Evolutionary conservation across 2,113 vertebrate genomes (phyloP).

Genomic region (Eupsittula cactorum): DNA sequence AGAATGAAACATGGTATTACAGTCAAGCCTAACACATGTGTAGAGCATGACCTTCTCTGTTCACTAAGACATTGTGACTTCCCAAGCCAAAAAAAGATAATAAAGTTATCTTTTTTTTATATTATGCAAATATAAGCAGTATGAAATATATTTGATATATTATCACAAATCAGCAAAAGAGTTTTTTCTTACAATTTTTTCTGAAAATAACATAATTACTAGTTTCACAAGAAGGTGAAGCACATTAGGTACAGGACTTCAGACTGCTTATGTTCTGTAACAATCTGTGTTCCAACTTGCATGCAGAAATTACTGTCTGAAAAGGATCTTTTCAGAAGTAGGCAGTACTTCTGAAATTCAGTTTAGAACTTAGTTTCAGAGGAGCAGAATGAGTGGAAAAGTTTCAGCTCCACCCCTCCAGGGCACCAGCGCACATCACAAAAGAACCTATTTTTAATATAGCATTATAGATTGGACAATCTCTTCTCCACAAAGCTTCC

Average conservation of each 20-base stretch:
- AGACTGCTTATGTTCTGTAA: not conserved
- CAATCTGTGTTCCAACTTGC: not conserved
- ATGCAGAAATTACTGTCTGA: not conserved
- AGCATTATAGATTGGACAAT: fast-evolving
- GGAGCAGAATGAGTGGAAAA: not conserved
- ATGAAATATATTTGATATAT: not conserved
- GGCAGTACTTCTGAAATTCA: not conserved
- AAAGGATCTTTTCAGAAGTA: not conserved
- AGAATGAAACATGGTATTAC: slow-evolving; percentile 17
- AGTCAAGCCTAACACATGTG: slow-evolving; percentile 42
- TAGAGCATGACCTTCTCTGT: slow-evolving; percentile 39
- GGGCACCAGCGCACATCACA: not conserved
- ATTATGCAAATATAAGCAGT: not conserved
- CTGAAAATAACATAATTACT: not conserved
- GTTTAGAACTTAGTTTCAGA: not conserved
- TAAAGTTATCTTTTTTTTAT: not conserved
- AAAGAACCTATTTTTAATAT: not conserved
- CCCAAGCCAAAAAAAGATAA: not conserved
- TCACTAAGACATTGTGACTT: not conserved
- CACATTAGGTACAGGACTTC: not conserved
- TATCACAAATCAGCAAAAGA: not conserved
- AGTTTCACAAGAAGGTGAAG: not conserved
- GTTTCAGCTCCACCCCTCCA: not conserved
- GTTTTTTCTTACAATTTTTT: not conserved
- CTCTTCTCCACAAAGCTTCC: not conserved